These are phyloP conservation scores for Trichonephila clavata DNA, from an alignment of 1,140 invertebrate genomes.

Conservation along the genomic window DNA sequence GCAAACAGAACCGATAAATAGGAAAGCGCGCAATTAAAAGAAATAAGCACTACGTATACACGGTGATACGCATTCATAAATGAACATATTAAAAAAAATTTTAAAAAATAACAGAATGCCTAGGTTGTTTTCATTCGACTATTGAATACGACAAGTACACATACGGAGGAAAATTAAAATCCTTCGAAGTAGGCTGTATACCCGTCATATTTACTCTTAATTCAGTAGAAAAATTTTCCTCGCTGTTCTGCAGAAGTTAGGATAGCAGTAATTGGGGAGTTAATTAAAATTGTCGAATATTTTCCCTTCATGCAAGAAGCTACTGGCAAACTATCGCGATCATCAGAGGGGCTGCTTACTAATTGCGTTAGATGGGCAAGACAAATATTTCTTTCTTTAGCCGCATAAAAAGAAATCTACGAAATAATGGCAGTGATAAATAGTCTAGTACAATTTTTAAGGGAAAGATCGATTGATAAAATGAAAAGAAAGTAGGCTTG, in stretches of 20 bases:
- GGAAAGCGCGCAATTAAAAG: conserved; percentile 72
- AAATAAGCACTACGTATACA: conserved; percentile 70
- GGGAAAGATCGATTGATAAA: background rate
- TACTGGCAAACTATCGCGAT: conserved; percentile 61
- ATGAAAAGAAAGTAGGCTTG: background rate
- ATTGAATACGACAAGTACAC: conserved; percentile 75
- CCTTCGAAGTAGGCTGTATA: conserved; percentile 54
- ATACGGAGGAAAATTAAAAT: conserved; percentile 75
- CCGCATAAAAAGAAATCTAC: background rate
- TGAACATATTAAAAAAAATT: conserved; percentile 73
- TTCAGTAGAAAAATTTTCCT: conserved; percentile 75
- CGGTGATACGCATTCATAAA: conserved; percentile 64
- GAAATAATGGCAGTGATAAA: conserved; percentile 50
- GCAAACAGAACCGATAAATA: conserved; percentile 76
- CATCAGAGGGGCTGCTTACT: conserved; percentile 66
- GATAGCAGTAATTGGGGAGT: conserved; percentile 77
- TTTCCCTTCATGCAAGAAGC: conserved; percentile 55
- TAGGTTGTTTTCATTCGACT: conserved; percentile 74
- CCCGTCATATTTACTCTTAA: conserved; percentile 74
- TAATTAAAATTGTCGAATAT: conserved; percentile 77
- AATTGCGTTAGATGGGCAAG: conserved; percentile 62
- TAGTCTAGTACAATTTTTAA: background rate
- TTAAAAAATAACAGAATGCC: conserved; percentile 55
- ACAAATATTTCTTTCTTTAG: conserved; percentile 19
- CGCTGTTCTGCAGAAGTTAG: conserved; percentile 62